Base-by-base conservation (phyloP, 2,888 invertebrate species). In the Lasiommata megera region DNA sequence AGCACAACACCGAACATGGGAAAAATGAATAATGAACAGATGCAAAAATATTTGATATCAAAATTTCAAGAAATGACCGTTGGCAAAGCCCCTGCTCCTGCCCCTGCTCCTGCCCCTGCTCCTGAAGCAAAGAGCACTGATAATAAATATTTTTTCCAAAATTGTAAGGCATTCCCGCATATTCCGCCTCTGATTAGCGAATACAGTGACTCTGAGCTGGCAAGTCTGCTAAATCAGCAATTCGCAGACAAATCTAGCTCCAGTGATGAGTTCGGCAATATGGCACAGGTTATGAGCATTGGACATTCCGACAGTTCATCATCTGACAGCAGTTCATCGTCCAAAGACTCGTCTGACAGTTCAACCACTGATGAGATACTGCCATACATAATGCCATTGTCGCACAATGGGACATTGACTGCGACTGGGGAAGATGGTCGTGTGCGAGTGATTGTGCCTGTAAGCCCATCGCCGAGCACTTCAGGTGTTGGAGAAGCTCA, bases 311-410 rank as follows among this genome's bases (percentile, higher is more conserved):
- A 84, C 23, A 82, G 76, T 56, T 88, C 89, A 0, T 58, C 84
- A 8, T 82, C 75, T 63, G 82, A 80, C 54, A 79, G 74, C 53
- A 87, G 84, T 50, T 83, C 84, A 5, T 87, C 92, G 11, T 92
- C 87, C 0, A 84, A 92, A 55, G 91, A 90, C 61, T 87, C 90
- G 1, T 77, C 82, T 1, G 87, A 87, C 3, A 80, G 70, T 3
- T 71, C 69, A 34, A 86, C 84, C 63, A 86, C 87, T 0, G 89
- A 89, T n/a, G 88, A 87, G 3, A 79, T 77, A 1, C 67, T 77
- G n/a, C 92, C 93, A 12, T 94, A 94, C 67, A 94, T 94, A 61
- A 94, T 94, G 80, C 94, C 94, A 0, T 77, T 94, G 40, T 93
- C 94, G 6, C 94, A 94, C 70, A 92, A 92, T 63, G 93, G 92